These are phyloP conservation scores for Mola mola DNA, from an alignment of 2,113 vertebrate genomes.

Conservation along the genomic window DNA sequence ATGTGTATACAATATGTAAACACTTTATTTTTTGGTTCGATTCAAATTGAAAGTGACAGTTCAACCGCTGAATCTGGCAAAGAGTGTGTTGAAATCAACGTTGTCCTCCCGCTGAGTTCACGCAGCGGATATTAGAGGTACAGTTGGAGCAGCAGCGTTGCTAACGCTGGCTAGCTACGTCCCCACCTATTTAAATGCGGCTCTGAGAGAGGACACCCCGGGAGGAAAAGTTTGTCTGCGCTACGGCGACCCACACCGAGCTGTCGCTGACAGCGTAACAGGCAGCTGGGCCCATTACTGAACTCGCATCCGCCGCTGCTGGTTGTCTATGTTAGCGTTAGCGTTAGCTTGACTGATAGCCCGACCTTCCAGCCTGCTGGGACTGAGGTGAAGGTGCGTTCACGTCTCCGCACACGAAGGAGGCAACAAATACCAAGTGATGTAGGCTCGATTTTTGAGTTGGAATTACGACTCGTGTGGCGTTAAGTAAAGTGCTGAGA, in stretches of 20 bases:
- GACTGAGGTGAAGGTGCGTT: conserved; percentile 39
- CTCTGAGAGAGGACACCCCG: background rate
- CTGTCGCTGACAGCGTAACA: background rate
- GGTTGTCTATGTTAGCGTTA: conserved; percentile 58
- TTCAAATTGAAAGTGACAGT: no score
- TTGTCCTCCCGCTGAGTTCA: background rate
- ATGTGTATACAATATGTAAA: no score
- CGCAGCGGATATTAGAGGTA: conserved; percentile 9
- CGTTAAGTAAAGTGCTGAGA: background rate
- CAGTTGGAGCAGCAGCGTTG: conserved; percentile 24
- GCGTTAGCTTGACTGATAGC: conserved; percentile 43
- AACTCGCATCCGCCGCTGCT: conserved; percentile 15
- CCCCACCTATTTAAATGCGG: conserved; percentile 38
- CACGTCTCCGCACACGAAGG: conserved; percentile 27
- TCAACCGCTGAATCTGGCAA: no score
- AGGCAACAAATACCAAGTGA: conserved; percentile 65
- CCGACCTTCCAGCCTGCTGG: conserved; percentile 27
- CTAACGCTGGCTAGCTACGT: conserved; percentile 47
- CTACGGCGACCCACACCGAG: background rate
- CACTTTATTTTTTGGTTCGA: no score
- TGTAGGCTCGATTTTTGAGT: conserved; percentile 16
- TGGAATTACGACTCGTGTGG: background rate
- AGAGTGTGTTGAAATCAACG: conserved; percentile 14
- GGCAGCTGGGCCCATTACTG: background rate
- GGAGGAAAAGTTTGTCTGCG: background rate